phyloP scores from a whole-genome alignment of 2,888 invertebrate genomes.

The Temnothorax ravouxi region DNA sequence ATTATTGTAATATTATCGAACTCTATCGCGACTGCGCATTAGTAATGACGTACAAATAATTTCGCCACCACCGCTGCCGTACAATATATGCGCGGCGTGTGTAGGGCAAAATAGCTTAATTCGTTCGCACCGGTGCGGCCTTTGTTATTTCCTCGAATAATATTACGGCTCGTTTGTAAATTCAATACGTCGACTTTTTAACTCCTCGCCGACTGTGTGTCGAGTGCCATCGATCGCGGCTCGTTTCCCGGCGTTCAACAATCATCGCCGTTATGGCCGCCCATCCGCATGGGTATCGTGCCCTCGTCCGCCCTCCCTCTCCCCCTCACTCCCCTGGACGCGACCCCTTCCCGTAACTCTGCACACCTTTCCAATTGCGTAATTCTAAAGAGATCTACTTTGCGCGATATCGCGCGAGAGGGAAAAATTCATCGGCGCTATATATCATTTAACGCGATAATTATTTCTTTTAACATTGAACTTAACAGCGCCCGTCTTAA shows the following conservation, averaged over 20 bases:
- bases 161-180: constrained; percentile 56
- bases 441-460: not conserved
- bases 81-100: constrained; percentile 29
- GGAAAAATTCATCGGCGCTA: not conserved
- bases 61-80: constrained; percentile 35
- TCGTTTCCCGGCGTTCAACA: constrained; percentile 14
- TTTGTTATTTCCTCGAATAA: constrained; percentile 54
- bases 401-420: not conserved
- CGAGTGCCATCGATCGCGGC: constrained; percentile 51
- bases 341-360: not conserved
- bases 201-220: constrained; percentile 44
- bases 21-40: constrained; percentile 56
- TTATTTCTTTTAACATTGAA: too few relatives aligned
- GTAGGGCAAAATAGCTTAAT: constrained; percentile 61
- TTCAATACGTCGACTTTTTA: constrained; percentile 54
- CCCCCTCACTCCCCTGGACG: not conserved
- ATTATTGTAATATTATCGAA: constrained; percentile 62
- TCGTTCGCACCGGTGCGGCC: constrained; percentile 45
- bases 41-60: constrained; percentile 69
- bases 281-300: not conserved
- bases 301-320: not conserved
- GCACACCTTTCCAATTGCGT: constrained; percentile 6
- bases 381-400: constrained; percentile 17
- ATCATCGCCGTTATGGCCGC: constrained; percentile 31
- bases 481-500: not conserved